Evolutionary conservation across 1,140 invertebrate species (phyloP).

Genomic region (Brachionus rubens): DNA sequence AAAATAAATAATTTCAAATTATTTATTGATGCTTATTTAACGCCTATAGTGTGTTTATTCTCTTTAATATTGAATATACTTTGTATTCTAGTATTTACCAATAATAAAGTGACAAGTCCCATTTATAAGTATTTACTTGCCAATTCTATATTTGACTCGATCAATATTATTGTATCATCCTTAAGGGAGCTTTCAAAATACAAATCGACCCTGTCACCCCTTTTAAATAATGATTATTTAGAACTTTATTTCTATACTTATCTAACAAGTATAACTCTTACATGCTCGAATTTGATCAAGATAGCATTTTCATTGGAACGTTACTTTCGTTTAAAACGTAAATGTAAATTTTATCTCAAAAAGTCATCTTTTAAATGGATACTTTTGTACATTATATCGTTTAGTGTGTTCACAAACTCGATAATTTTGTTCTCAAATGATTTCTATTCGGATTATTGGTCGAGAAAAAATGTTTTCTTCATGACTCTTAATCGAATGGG

Average conservation of each 20-base stretch:
- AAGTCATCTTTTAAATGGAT: constrained; percentile 43
- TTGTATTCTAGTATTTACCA: background rate
- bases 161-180: background rate
- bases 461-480: constrained; percentile 5
- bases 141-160: constrained; percentile 8
- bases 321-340: background rate
- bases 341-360: background rate
- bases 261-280: constrained; percentile 1
- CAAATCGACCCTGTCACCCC: background rate
- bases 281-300: constrained; percentile 35
- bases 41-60: background rate
- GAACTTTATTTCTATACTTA: constrained; percentile 34
- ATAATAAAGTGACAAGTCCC: background rate
- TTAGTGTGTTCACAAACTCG: background rate
- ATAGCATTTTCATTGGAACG: constrained; percentile 22
- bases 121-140: constrained; percentile 39
- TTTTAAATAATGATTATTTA: background rate
- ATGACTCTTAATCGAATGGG: constrained; percentile 18
- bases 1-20: background rate
- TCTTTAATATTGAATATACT: constrained; percentile 17
- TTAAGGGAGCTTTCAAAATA: background rate
- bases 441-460: constrained; percentile 4
- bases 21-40: constrained; percentile 7
- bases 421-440: constrained; percentile 12
- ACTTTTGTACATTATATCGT: background rate